These are phyloP conservation scores for Phymorhynchus buccinoides DNA, from an alignment of 1,140 invertebrate genomes.

Conservation along the genomic window DNA sequence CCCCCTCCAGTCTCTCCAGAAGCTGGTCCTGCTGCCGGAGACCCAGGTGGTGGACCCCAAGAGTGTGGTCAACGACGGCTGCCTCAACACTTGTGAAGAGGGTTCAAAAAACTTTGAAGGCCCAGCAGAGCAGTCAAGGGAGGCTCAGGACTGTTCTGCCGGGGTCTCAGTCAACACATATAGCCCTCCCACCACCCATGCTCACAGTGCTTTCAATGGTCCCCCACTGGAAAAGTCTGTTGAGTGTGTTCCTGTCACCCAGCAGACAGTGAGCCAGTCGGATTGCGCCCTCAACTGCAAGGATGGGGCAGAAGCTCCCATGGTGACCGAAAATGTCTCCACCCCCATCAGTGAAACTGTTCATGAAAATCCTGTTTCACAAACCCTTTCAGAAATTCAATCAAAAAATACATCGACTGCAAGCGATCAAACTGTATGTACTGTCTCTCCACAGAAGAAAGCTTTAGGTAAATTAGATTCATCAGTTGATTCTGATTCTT, in stretches of 20 bases:
- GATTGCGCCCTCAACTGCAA: not conserved
- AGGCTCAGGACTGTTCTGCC: constrained; percentile 49
- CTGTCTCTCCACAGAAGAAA: constrained; percentile 6
- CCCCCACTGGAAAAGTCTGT: not conserved
- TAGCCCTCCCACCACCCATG: constrained; percentile 32
- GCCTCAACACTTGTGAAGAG: constrained; percentile 51
- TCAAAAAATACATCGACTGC: not conserved
- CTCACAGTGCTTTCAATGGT: not conserved
- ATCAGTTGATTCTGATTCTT: not conserved
- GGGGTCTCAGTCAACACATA: constrained; percentile 37
- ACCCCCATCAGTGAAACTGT: not conserved
- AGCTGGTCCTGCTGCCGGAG: constrained; percentile 69
- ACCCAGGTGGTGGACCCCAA: constrained; percentile 70
- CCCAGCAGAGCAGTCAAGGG: constrained; percentile 57
- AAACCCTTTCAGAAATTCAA: not conserved
- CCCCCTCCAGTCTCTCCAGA: constrained; percentile 69
- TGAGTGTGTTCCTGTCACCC: not conserved
- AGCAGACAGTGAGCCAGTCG: not conserved
- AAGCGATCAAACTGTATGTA: constrained; percentile 14
- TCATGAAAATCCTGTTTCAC: not conserved
- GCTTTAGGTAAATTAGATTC: not conserved
- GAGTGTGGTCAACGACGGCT: constrained; percentile 70
- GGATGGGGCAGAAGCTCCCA: not conserved
- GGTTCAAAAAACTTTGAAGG: constrained; percentile 68
- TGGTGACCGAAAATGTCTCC: not conserved